These are phyloP conservation scores for Marasmarcha lunaedactyla DNA, from an alignment of 2,888 invertebrate genomes.

Conservation along the genomic window DNA sequence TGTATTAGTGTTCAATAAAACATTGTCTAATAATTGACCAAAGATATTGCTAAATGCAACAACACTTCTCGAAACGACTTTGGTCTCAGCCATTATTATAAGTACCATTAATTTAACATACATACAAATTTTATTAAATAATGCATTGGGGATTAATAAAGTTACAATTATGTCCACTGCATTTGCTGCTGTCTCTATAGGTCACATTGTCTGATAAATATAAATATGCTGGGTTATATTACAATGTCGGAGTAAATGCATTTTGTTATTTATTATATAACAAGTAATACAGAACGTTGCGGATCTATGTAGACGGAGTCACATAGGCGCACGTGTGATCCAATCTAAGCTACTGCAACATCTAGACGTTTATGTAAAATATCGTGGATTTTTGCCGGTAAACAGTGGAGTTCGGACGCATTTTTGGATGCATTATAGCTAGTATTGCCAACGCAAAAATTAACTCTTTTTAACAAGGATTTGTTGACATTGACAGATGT, in stretches of 20 bases:
- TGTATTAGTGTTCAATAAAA: slow-evolving; percentile 24
- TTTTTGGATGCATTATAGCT: too few relatives aligned
- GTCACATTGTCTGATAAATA: slow-evolving; percentile 31
- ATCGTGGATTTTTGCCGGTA: slow-evolving; percentile 20
- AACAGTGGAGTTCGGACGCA: too few relatives aligned
- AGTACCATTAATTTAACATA: slow-evolving; percentile 42
- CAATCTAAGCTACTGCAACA: slow-evolving; percentile 48
- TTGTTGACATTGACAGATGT: too few relatives aligned
- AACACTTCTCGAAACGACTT: slow-evolving; percentile 50
- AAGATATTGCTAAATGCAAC: slow-evolving; percentile 63
- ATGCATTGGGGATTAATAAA: slow-evolving; percentile 28
- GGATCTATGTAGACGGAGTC: slow-evolving; percentile 36
- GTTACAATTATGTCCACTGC: slow-evolving; percentile 18
- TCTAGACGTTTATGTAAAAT: slow-evolving; percentile 50
- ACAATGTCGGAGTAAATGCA: slow-evolving; percentile 37
- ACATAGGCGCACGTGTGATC: slow-evolving; percentile 22
- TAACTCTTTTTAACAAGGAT: too few relatives aligned
- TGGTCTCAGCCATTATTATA: slow-evolving; percentile 55
- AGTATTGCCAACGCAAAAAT: too few relatives aligned
- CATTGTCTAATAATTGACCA: slow-evolving; percentile 66
- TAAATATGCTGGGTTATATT: slow-evolving; percentile 41
- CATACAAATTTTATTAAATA: slow-evolving; percentile 34
- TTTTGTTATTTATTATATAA: slow-evolving; percentile 15
- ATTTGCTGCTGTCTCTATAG: slow-evolving; percentile 24
- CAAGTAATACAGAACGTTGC: slow-evolving; percentile 23